Evolutionary conservation across 1,140 invertebrate genomes (phyloP).

Genomic region (Drosophila sproati): DNA sequence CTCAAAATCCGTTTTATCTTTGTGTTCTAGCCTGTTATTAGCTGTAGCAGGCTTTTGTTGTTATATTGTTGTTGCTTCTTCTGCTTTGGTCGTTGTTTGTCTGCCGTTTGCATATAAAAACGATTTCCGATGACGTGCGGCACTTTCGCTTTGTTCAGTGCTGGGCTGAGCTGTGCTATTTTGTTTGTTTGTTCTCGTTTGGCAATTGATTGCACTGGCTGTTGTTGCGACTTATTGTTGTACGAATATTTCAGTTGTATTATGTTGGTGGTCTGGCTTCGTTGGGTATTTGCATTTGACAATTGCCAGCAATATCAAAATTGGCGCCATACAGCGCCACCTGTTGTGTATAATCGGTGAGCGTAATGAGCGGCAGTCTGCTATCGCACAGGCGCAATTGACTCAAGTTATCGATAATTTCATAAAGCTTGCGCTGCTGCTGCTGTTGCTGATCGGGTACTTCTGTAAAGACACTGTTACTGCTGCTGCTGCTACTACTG

Average conservation of each 20-base stretch:
- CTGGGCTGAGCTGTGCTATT: slow-evolving; percentile 1
- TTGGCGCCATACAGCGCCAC: slow-evolving; percentile 56
- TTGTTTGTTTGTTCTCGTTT: slow-evolving; percentile 32
- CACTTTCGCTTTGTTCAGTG: slow-evolving; percentile 29
- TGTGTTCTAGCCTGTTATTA: slow-evolving; percentile 38
- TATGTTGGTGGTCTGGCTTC: slow-evolving; percentile 73
- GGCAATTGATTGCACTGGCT: slow-evolving; percentile 59
- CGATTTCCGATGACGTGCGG: slow-evolving; percentile 75
- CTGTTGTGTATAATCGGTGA: slow-evolving; percentile 78
- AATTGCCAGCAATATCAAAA: slow-evolving; percentile 42
- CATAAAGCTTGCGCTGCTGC: slow-evolving; percentile 62
- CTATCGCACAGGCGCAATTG: slow-evolving; percentile 61
- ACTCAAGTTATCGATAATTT: slow-evolving; percentile 78
- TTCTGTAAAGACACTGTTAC: slow-evolving; percentile 12
- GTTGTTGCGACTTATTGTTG: slow-evolving; percentile 13
- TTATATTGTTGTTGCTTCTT: slow-evolving; percentile 17
- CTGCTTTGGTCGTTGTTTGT: slow-evolving; percentile 29
- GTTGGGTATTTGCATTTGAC: slow-evolving; percentile 61
- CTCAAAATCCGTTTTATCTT: slow-evolving; percentile 55
- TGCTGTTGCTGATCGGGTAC: slow-evolving; percentile 36
- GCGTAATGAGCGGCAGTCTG: slow-evolving; percentile 69
- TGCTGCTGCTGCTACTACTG: slow-evolving; percentile 13
- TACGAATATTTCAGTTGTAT: slow-evolving; percentile 23
- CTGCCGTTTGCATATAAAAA: slow-evolving; percentile 53
- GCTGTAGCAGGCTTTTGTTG: slow-evolving; percentile 7